Conservation (phyloP, 1,140 invertebrate species). For the Drosophila albomicans region DNA sequence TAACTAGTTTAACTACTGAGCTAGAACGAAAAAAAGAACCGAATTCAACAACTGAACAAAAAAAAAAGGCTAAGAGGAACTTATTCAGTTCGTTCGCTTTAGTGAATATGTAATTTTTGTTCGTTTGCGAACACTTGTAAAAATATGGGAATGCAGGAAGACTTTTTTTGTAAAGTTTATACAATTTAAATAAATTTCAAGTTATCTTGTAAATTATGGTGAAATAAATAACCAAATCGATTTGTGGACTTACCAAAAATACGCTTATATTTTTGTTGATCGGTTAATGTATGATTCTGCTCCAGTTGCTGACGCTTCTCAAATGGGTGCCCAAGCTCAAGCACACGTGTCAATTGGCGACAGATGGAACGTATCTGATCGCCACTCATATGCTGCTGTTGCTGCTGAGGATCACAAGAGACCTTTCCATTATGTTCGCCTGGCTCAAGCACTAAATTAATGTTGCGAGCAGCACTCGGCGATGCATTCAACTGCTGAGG, state of each 20-base stretch:
- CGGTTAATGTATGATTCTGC: conserved; percentile 11
- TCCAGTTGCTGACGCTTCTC: conserved; percentile 13
- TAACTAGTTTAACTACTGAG: too few relatives aligned
- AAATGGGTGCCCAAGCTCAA: neutral
- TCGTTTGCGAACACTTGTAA: too few relatives aligned
- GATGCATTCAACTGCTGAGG: neutral
- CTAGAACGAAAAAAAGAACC: too few relatives aligned
- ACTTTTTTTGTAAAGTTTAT: neutral
- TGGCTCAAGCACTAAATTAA: neutral
- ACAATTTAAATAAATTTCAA: neutral
- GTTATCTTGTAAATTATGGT: neutral
- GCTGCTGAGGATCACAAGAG: neutral
- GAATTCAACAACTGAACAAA: too few relatives aligned
- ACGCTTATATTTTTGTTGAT: conserved; percentile 31
- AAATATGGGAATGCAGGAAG: too few relatives aligned
- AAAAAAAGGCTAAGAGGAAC: too few relatives aligned
- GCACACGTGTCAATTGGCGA: conserved; percentile 13
- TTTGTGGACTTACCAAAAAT: conserved; percentile 19
- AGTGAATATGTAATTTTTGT: too few relatives aligned
- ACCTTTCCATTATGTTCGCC: neutral
- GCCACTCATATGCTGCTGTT: neutral
- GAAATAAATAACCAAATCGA: too few relatives aligned
- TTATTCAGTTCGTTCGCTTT: too few relatives aligned
- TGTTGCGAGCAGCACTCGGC: neutral
- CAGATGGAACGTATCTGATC: neutral